These are phyloP conservation scores for Aspidiotus rigidus DNA, from an alignment of 2,888 invertebrate genomes.

Conservation along the genomic window DNA sequence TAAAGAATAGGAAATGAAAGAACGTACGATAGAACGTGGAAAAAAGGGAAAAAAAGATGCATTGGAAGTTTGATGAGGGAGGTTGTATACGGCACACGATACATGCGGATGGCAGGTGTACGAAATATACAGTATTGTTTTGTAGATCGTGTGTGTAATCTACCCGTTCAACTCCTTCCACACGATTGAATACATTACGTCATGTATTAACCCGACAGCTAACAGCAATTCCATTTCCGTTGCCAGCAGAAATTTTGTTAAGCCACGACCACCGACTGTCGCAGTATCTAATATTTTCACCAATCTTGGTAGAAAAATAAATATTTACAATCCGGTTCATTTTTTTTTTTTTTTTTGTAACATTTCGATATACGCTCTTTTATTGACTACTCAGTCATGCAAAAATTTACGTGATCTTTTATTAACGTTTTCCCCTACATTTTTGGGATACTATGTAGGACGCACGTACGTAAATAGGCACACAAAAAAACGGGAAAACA, in stretches of 20 bases:
- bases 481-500: no score
- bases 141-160: neutral
- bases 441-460: neutral
- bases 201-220: slow-evolving; percentile 21
- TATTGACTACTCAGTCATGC: slow-evolving; percentile 11
- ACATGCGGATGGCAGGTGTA: slow-evolving; percentile 19
- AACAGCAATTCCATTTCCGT: slow-evolving; percentile 26
- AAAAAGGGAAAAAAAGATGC: slow-evolving; percentile 16
- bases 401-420: neutral
- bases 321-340: slow-evolving; percentile 24
- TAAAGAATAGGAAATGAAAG: slow-evolving; percentile 7
- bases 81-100: slow-evolving; percentile 4
- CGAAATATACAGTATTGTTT: slow-evolving; percentile 9
- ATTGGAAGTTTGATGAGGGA: slow-evolving; percentile 28
- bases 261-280: slow-evolving; percentile 10
- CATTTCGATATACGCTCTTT: slow-evolving; percentile 3
- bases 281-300: slow-evolving; percentile 11
- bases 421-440: slow-evolving; percentile 12
- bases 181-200: slow-evolving; percentile 29
- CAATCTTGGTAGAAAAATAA: slow-evolving; percentile 8
- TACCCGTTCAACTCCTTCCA: slow-evolving; percentile 26
- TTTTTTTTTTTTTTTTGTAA: neutral
- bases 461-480: no score
- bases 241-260: slow-evolving; percentile 12
- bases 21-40: neutral